phyloP scores from a whole-genome alignment of 2,888 invertebrate genomes.

The Tetheella fluctuosa region DNA sequence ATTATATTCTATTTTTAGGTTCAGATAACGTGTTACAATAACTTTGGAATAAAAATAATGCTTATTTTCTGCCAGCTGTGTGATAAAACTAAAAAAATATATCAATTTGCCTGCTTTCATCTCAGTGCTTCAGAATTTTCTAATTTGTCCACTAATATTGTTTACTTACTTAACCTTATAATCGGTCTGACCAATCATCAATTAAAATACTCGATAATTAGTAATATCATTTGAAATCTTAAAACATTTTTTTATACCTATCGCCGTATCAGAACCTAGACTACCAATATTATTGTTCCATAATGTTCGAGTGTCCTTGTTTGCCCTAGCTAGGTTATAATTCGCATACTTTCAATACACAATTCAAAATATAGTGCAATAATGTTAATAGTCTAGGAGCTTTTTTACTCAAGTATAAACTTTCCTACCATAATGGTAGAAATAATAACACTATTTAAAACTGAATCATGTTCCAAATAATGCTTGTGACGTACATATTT shows the following conservation, averaged over 20 bases:
- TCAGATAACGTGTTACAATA: background rate
- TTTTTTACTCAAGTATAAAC: background rate
- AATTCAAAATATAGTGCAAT: no score
- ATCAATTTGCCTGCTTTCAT: background rate
- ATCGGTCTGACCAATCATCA: background rate
- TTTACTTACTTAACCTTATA: conserved; percentile 21
- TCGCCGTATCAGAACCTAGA: no score
- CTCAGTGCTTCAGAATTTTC: background rate
- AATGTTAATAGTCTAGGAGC: no score
- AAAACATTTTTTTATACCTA: no score
- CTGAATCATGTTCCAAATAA: background rate
- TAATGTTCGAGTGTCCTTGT: no score
- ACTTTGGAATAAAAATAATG: background rate
- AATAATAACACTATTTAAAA: background rate
- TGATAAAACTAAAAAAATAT: background rate
- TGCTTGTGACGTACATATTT: conserved; percentile 2
- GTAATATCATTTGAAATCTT: background rate
- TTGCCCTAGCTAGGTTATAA: no score
- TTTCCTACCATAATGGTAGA: background rate
- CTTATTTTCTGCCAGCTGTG: conserved; percentile 40
- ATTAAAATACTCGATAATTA: background rate
- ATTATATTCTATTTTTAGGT: background rate
- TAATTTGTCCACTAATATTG: conserved; percentile 16
- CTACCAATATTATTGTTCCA: no score
- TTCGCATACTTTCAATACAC: no score